Conservation (phyloP, 2,888 invertebrate species). For the Agapetus fuscipes region DNA sequence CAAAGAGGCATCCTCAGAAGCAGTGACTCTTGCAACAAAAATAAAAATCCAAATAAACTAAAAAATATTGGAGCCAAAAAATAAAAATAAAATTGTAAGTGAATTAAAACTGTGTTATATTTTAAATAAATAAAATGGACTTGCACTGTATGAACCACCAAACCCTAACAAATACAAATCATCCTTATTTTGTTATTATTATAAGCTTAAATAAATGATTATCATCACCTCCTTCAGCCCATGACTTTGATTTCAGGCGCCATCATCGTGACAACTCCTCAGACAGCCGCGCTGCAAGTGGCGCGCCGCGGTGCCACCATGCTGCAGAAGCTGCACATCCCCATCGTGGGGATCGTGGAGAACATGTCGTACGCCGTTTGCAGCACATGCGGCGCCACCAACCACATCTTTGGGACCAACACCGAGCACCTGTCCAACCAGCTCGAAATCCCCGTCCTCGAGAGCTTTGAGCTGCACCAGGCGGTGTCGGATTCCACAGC, state of each 20-base stretch:
- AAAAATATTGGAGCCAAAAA: too few relatives aligned
- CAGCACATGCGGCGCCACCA: conserved; percentile 61
- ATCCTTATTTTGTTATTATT: too few relatives aligned
- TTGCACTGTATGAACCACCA: too few relatives aligned
- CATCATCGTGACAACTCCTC: conserved; percentile 88
- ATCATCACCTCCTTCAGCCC: too few relatives aligned
- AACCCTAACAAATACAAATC: too few relatives aligned
- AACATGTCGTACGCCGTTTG: conserved; percentile 83
- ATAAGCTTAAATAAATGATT: too few relatives aligned
- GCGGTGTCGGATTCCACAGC: conserved; percentile 61
- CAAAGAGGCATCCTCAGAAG: too few relatives aligned
- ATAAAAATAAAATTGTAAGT: too few relatives aligned
- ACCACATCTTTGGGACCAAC: conserved; percentile 63
- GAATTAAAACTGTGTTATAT: too few relatives aligned
- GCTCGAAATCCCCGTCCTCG: conserved; percentile 56
- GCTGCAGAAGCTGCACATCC: conserved; percentile 75
- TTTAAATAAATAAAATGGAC: too few relatives aligned
- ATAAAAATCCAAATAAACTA: too few relatives aligned
- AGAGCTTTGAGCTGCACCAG: conserved; percentile 64
- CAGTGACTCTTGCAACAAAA: too few relatives aligned
- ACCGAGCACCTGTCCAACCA: conserved; percentile 52
- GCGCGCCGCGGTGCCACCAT: conserved; percentile 78
- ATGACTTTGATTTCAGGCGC: conserved; percentile 63
- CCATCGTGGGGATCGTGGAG: conserved; percentile 79
- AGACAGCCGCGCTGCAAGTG: conserved; percentile 78